Base-by-base conservation (phyloP, 1,140 invertebrate genomes). In the Streblospio benedicti region DNA sequence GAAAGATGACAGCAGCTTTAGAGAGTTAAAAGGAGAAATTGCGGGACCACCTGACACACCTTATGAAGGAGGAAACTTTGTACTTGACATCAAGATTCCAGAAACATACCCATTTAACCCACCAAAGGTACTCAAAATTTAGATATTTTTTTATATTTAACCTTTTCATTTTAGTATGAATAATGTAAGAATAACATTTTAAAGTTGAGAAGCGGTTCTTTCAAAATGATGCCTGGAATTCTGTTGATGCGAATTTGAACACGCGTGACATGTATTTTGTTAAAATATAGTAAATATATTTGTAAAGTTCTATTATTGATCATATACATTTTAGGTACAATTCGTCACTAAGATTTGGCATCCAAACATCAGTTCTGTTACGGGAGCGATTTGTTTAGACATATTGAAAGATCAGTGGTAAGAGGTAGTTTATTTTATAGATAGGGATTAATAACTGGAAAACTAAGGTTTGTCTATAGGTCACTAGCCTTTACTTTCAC, bases 281-380 rank as follows among this genome's bases (percentile, higher is more conserved):
- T n/a, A n/a, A n/a, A n/a, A n/a, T n/a, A n/a, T n/a, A n/a, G n/a
- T n/a, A n/a, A n/a, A n/a, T n/a, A n/a, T n/a, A n/a, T n/a, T n/a
- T n/a, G n/a, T n/a, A n/a, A 43, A 41, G 20, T 23, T n/a, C 47
- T 59, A 41, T 14, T 50, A 31, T 18, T 4, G n/a, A 30, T 44
- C 20, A 65, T 53, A 58, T 67, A 50, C 57, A 5, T 66, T 71
- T 38, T 62, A 82, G 80, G 80, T 83, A 27, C 76, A 75, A 65
- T 99, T 99, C 82, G 84, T 93, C 63, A 99, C 96, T 60, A 93
- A 91, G 82, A 96, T 99, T 75, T 99, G 96, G 97, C 96, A 99
- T 82, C 97, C 96, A 50, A 99, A 99, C 81, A 96, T 99, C 68
- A 97, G 93, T 55, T 97, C 93, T 23, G 94, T 96, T 4, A 99